A percentile compares a stretch with the other conserved stretches of the same genome.
Evolutionary conservation across 2,113 vertebrate species (phyloP).

Genomic region (Rhinogobius similis): DNA sequence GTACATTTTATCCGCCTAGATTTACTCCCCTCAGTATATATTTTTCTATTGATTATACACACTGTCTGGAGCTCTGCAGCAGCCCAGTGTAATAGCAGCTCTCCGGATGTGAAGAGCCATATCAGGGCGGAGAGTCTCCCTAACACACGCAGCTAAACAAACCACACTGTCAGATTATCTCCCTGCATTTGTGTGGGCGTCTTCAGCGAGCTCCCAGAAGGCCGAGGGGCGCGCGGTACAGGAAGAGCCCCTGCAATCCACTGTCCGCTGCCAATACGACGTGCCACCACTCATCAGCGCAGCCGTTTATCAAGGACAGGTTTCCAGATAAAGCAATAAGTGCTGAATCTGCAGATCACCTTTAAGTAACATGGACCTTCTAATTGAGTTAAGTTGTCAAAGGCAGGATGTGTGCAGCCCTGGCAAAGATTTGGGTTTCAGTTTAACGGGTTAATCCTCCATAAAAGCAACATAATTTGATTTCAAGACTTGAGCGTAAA

Average conservation of each 20-base stretch:
- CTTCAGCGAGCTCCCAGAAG: constrained; percentile 6
- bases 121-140: constrained; percentile 2
- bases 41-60: no score
- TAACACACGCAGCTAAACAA: constrained; percentile 16
- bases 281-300: neutral
- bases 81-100: neutral
- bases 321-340: neutral
- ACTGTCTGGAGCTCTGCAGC: neutral
- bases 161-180: constrained; percentile 37
- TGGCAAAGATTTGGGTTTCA: constrained; percentile 1
- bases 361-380: neutral
- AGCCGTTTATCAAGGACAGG: neutral
- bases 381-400: neutral
- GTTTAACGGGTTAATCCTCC: neutral
- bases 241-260: no score
- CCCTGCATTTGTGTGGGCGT: constrained; percentile 12
- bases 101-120: constrained; percentile 32
- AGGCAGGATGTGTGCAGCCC: neutral
- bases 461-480: constrained; percentile 3
- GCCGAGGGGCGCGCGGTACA: neutral
- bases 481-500: neutral
- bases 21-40: no score
- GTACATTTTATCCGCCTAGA: neutral
- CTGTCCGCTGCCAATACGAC: neutral
- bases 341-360: neutral